These are phyloP conservation scores for Falcunculus frontatus DNA, from an alignment of 2,113 vertebrate species.

Conservation along the genomic window DNA sequence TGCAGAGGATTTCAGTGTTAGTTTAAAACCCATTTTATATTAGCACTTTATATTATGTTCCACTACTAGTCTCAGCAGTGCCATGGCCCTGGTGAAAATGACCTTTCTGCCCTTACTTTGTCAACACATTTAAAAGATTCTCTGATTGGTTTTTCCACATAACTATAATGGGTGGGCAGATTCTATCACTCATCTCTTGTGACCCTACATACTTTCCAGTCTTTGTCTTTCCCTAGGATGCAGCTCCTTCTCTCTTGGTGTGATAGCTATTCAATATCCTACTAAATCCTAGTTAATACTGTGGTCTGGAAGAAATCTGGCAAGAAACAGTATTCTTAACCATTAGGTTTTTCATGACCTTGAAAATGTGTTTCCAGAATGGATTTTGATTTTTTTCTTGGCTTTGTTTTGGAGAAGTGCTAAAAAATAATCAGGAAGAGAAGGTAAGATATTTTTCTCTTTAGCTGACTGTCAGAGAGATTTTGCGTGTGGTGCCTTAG, in stretches of 20 bases:
- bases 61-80: not conserved
- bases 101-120: not conserved
- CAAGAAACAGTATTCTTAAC: not conserved
- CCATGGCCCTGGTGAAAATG: not conserved
- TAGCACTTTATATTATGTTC: not conserved
- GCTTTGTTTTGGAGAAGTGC: not conserved
- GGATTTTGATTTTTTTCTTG: not conserved
- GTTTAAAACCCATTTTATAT: not conserved
- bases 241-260: not conserved
- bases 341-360: not conserved
- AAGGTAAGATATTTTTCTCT: not conserved
- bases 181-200: not conserved
- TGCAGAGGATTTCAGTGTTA: not conserved
- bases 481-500: not conserved
- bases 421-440: not conserved
- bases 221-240: not conserved
- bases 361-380: not conserved
- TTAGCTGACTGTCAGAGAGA: not conserved
- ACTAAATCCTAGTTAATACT: not conserved
- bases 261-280: not conserved
- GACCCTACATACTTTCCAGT: not conserved
- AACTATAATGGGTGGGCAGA: not conserved
- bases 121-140: not conserved
- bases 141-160: not conserved
- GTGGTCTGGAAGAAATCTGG: not conserved